Evolutionary conservation across 2,113 vertebrate genomes (phyloP).

Genomic region (Crotalus helleri): DNA sequence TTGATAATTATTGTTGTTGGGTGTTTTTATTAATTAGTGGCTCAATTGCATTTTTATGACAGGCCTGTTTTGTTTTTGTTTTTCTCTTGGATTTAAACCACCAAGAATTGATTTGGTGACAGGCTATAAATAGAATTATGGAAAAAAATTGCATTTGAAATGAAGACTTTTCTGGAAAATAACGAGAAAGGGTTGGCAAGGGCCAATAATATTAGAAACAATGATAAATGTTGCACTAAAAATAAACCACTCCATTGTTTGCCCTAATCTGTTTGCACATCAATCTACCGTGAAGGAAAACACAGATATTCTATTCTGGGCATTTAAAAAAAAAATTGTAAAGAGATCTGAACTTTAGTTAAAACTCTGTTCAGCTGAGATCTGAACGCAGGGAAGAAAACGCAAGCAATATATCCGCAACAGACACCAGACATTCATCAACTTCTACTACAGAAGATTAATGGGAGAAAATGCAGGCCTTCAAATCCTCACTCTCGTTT

Average conservation of each 20-base stretch:
- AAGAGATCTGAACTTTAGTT: conserved; percentile 52
- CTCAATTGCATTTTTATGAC: not conserved
- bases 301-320: conserved; percentile 28
- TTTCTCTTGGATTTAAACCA: not conserved
- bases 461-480: not conserved
- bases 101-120: not conserved
- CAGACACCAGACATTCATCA: conserved; percentile 33
- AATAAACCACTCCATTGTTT: not conserved
- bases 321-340: conserved; percentile 57
- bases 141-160: not conserved
- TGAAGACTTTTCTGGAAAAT: not conserved
- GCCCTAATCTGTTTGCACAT: not conserved
- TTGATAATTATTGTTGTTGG: not conserved
- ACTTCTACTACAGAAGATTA: not conserved
- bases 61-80: not conserved
- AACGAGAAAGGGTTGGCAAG: not conserved
- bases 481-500: conserved; percentile 5
- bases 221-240: not conserved
- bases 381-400: conserved; percentile 39
- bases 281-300: not conserved
- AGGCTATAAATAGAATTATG: not conserved
- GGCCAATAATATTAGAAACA: not conserved
- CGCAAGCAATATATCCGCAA: conserved; percentile 29
- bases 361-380: conserved; percentile 41
- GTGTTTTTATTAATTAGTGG: not conserved